Conservation (phyloP, 2,113 vertebrate genomes). For the Onychostoma macrolepis region DNA sequence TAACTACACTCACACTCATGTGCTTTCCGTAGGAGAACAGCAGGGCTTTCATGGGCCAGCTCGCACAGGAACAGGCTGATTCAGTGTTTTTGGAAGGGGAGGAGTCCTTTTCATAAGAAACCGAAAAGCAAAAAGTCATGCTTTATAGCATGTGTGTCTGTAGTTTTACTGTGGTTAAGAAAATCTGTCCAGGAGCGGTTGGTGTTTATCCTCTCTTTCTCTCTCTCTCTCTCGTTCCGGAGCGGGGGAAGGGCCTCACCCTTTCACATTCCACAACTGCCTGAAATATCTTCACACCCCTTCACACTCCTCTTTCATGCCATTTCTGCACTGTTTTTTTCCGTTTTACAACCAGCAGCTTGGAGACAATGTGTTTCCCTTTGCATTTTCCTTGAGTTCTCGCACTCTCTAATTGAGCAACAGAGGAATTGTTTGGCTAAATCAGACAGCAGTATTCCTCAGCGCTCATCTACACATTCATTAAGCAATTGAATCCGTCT, state of each 20-base stretch:
- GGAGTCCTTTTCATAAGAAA: not conserved
- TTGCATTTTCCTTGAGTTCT: not conserved
- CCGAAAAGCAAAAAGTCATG: not conserved
- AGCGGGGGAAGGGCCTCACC: constrained; percentile 60
- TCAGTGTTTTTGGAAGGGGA: constrained; percentile 56
- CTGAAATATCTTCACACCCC: constrained; percentile 61
- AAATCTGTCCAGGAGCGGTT: constrained; percentile 15
- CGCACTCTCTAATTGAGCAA: not conserved
- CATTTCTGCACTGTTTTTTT: constrained; percentile 6
- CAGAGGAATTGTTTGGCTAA: constrained; percentile 28
- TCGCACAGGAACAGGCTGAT: constrained; percentile 55
- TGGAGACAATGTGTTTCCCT: not conserved
- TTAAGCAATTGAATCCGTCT: not conserved
- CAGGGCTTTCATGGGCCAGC: constrained; percentile 38
- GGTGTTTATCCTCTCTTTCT: constrained; percentile 37
- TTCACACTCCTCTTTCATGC: constrained; percentile 8
- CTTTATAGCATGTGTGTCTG: constrained; percentile 38
- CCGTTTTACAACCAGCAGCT: constrained; percentile 21
- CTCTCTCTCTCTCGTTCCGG: not conserved
- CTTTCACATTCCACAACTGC: constrained; percentile 70
- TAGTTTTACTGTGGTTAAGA: constrained; percentile 51
- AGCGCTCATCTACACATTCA: constrained; percentile 11
- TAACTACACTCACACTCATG: constrained; percentile 17
- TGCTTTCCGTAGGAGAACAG: not conserved
- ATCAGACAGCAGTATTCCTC: constrained; percentile 10